These are phyloP conservation scores for Chunga burmeisteri DNA, from an alignment of 2,113 vertebrate species.

Conservation along the genomic window DNA sequence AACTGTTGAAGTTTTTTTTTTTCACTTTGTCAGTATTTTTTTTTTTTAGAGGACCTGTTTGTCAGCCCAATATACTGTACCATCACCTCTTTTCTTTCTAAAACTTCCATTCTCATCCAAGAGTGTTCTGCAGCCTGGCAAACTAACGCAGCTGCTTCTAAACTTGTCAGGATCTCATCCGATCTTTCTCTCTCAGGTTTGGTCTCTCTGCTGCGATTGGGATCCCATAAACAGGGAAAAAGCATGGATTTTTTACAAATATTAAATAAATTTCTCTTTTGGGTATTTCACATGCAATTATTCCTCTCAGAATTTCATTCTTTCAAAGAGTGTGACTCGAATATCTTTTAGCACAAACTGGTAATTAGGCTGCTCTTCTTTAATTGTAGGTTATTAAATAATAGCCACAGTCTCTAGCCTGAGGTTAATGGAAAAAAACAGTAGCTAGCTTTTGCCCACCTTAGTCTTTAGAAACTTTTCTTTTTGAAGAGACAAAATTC, in stretches of 20 bases:
- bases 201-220: not conserved
- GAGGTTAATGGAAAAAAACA: not conserved
- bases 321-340: not conserved
- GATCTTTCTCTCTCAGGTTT: not conserved
- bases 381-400: slow-evolving; percentile 29
- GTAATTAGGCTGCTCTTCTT: slow-evolving; percentile 2
- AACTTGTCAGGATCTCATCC: not conserved
- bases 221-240: not conserved
- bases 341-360: not conserved
- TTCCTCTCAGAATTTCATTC: not conserved
- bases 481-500: not conserved
- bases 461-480: not conserved
- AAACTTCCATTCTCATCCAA: not conserved
- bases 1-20: not conserved
- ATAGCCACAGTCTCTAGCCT: not conserved
- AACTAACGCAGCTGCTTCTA: not conserved
- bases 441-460: not conserved
- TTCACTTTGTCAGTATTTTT: not conserved
- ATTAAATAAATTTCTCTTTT: not conserved
- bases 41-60: not conserved
- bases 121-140: not conserved
- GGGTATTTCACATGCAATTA: not conserved
- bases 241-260: not conserved
- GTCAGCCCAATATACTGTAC: not conserved
- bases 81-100: not conserved